Evolutionary conservation across 2,888 invertebrate genomes (phyloP).

Genomic region (Limnephilus lunatus): DNA sequence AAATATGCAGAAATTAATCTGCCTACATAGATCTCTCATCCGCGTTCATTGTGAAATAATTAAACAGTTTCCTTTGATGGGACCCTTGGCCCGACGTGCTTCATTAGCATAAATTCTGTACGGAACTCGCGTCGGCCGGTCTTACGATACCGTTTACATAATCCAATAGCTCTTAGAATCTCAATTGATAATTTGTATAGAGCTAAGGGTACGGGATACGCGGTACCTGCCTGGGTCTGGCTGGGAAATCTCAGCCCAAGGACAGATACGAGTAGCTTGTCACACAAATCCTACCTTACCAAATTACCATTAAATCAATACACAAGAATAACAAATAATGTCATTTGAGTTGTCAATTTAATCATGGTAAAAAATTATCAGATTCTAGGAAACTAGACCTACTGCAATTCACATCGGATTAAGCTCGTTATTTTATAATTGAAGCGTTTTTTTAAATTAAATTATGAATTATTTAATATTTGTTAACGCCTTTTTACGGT

Average conservation of each 20-base stretch:
- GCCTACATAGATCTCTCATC: neutral
- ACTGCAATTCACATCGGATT: too few relatives aligned
- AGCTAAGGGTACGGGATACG: neutral
- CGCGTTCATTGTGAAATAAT: slow-evolving; percentile 25
- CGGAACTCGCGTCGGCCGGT: neutral
- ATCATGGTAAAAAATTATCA: too few relatives aligned
- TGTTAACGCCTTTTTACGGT: too few relatives aligned
- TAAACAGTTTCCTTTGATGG: neutral
- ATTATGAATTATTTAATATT: too few relatives aligned
- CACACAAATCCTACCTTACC: neutral
- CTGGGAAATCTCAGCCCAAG: neutral
- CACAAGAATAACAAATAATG: neutral
- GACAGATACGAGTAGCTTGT: neutral
- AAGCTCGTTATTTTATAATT: too few relatives aligned
- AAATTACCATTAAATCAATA: neutral
- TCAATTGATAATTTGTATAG: slow-evolving; percentile 13
- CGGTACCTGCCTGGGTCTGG: neutral
- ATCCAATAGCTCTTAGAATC: slow-evolving; percentile 25
- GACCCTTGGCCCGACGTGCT: neutral
- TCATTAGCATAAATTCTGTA: slow-evolving; percentile 34
- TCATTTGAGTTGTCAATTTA: neutral
- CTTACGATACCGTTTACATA: slow-evolving; percentile 35
- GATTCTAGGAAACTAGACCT: too few relatives aligned
- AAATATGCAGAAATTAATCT: slow-evolving; percentile 3
- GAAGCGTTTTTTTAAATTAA: too few relatives aligned